Evolutionary conservation across 2,797 vertebrate genomes (phyloP).

Genomic region (Glyptemys insculpta): DNA sequence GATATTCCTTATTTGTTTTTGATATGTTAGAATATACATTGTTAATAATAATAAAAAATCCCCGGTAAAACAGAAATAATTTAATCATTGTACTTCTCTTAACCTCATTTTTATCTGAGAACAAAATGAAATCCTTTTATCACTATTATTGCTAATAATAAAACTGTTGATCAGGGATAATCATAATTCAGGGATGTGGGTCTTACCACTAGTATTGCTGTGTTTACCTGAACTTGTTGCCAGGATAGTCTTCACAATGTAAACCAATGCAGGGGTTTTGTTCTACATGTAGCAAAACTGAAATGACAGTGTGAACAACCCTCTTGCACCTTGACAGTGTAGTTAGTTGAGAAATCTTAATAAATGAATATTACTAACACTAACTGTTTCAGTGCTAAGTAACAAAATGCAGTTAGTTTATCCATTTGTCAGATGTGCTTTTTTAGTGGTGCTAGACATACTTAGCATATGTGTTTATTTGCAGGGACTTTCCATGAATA

Average conservation of each 20-base stretch:
- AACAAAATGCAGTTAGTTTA: neutral
- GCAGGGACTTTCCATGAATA: constrained; percentile 49
- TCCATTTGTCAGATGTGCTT: neutral
- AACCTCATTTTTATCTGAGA: neutral
- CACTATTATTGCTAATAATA: neutral
- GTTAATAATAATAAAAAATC: neutral
- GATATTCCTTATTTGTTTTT: neutral
- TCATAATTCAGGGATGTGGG: neutral
- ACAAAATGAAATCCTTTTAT: neutral
- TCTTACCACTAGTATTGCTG: neutral
- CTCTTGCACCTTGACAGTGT: neutral
- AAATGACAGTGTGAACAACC: neutral
- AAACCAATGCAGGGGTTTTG: accelerated
- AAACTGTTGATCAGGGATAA: neutral
- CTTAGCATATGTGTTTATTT: neutral
- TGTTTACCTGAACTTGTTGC: neutral
- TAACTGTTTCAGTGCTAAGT: neutral
- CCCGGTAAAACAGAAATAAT: neutral
- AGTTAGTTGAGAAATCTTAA: neutral
- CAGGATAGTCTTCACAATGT: neutral
- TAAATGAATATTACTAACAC: constrained; percentile 12
- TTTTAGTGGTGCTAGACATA: neutral
- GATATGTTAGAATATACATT: neutral
- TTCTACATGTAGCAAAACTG: neutral
- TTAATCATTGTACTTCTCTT: neutral